These are phyloP conservation scores for Melanaphis sacchari DNA, from an alignment of 1,140 invertebrate genomes.

Conservation along the genomic window DNA sequence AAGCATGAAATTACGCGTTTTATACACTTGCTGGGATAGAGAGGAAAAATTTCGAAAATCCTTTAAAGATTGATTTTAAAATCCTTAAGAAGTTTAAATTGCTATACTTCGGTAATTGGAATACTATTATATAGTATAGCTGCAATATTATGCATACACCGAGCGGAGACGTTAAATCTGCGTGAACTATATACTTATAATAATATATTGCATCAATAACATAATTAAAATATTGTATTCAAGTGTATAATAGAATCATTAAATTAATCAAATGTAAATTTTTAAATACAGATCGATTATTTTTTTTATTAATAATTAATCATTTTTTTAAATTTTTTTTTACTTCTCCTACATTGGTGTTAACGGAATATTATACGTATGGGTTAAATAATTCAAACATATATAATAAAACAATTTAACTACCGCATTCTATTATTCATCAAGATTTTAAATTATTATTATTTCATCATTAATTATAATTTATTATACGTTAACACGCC, in stretches of 20 bases:
- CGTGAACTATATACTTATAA: neutral
- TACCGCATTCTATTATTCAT: neutral
- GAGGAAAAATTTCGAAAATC: neutral
- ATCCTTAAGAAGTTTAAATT: neutral
- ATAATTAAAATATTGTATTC: neutral
- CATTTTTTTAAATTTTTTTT: too few relatives aligned
- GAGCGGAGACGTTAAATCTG: neutral
- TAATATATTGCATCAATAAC: neutral
- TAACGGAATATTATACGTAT: too few relatives aligned
- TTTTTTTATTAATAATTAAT: neutral
- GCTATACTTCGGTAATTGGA: neutral
- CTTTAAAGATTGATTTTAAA: neutral
- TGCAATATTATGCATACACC: neutral
- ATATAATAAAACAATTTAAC: neutral
- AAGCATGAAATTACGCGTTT: neutral
- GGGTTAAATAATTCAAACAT: too few relatives aligned
- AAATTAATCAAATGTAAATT: neutral
- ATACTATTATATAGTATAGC: neutral
- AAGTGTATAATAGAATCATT: neutral
- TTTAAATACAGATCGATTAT: neutral
- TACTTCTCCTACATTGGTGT: too few relatives aligned
- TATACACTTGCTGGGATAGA: neutral
- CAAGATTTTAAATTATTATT: too few relatives aligned
- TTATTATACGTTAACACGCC: neutral
- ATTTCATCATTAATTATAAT: neutral